Conservation (phyloP, 2,113 vertebrate genomes). For the Xiphophorus couchianus region DNA sequence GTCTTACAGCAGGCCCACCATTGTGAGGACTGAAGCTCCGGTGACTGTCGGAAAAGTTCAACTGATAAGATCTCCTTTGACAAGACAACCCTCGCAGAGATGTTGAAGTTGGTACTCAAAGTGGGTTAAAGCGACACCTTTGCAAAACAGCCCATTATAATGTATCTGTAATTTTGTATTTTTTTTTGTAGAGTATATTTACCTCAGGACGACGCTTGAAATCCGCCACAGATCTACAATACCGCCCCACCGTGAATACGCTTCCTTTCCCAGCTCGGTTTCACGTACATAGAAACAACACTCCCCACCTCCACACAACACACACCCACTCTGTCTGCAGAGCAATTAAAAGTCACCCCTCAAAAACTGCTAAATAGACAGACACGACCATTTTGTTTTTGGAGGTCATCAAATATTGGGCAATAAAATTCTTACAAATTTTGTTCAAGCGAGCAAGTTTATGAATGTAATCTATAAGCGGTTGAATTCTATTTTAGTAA, state of each 20-base stretch:
- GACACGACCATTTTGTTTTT: too few species aligned
- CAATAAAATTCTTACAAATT: too few species aligned
- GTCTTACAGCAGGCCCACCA: neutral
- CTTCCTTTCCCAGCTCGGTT: constrained; percentile 22
- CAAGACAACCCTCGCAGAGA: neutral
- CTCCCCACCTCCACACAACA: too few species aligned
- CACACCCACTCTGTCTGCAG: too few species aligned
- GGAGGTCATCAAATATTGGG: too few species aligned
- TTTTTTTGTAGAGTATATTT: neutral
- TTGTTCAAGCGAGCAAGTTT: too few species aligned
- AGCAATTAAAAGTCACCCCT: too few species aligned
- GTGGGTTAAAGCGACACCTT: neutral
- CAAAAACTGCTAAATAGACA: too few species aligned
- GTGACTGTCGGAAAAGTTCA: neutral
- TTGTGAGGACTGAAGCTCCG: neutral
- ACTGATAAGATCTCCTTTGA: neutral
- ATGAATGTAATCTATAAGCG: too few species aligned
- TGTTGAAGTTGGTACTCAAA: neutral
- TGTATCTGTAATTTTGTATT: neutral
- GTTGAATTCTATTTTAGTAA: too few species aligned
- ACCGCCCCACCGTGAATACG: constrained; percentile 32
- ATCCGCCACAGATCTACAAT: constrained; percentile 8
- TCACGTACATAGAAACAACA: neutral
- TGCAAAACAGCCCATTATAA: neutral
- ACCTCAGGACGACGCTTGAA: neutral